Base-by-base conservation (phyloP, 92 coral and sea anemone species). In the Porites rus region DNA sequence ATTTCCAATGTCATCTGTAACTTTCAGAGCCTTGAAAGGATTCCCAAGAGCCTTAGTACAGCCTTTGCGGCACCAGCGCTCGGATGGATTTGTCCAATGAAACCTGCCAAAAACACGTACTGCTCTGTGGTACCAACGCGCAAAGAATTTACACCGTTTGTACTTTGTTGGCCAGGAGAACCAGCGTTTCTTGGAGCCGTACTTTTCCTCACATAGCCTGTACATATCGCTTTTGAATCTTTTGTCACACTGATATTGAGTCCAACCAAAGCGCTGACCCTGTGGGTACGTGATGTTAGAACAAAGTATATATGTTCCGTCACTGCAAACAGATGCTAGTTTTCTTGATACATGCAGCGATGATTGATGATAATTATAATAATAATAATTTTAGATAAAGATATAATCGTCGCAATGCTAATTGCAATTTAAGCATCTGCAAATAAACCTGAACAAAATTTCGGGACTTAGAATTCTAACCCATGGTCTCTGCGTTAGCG, bases 181-280 rank as follows among this genome's bases (percentile, higher is more conserved):
- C 28, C 43, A 22, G 28, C 28, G 70, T 66, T 66, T 54, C 60
- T 54, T 54, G 60, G 14, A 2, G 7, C 12, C 60, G 10, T 54
- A 10, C 10, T 54, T 13, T 4, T 8, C 14, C 20, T n/a, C 63
- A 68, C 95, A 92, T 12, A 92, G 84, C 20, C 67, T 12, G 79
- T 90, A 62, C 96, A 93, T 93, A 88, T 91, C 96, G 8, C 67
- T 63, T 52, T 72, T 54, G 68, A 93, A 93, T 1, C 92, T 79
- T 12, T 74, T 19, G 61, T 93, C 96, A 43, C 96, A 93, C 38
- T 82, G 53, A 14, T 12, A 10, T 52, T 86, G 87, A 19, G 84
- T 56, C 96, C 96, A 93, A 21, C 88, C 72, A 68, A 83, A 87
- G 60, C 56, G 80, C 75, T 87, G 77, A 20, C 96, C 93, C 96